These are phyloP conservation scores for Daboia siamensis DNA, from an alignment of 2,113 vertebrate species.

Conservation along the genomic window DNA sequence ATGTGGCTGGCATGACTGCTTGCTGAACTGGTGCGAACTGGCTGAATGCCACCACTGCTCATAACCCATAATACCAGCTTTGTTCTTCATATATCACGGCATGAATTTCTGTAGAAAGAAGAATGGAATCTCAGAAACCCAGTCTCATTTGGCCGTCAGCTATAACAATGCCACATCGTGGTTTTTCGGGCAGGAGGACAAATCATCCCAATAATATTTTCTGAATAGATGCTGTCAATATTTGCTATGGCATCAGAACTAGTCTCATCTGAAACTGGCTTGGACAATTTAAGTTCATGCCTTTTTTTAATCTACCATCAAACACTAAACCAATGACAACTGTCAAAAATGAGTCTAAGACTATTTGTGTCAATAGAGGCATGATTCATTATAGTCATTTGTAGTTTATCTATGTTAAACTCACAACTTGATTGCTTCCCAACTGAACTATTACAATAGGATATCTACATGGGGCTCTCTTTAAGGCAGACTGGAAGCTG, in stretches of 20 bases:
- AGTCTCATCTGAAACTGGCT: not conserved
- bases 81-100: not conserved
- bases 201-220: not conserved
- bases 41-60: too few species aligned
- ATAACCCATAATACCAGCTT: not conserved
- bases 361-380: not conserved
- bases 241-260: conserved; percentile 17
- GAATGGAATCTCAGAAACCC: not conserved
- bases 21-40: not conserved
- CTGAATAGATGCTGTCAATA: conserved; percentile 1
- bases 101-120: not conserved
- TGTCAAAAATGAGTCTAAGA: not conserved
- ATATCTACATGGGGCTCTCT: not conserved
- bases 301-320: not conserved
- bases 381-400: not conserved
- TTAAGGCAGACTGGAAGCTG: not conserved
- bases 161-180: not conserved
- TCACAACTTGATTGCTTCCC: not conserved
- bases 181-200: not conserved
- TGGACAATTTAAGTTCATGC: not conserved
- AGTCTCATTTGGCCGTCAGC: not conserved
- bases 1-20: not conserved
- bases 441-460: not conserved
- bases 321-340: not conserved
- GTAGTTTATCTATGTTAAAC: not conserved